Base-by-base conservation (phyloP, 2,797 vertebrate species). In the Lepidocolaptes lacrymiger region DNA sequence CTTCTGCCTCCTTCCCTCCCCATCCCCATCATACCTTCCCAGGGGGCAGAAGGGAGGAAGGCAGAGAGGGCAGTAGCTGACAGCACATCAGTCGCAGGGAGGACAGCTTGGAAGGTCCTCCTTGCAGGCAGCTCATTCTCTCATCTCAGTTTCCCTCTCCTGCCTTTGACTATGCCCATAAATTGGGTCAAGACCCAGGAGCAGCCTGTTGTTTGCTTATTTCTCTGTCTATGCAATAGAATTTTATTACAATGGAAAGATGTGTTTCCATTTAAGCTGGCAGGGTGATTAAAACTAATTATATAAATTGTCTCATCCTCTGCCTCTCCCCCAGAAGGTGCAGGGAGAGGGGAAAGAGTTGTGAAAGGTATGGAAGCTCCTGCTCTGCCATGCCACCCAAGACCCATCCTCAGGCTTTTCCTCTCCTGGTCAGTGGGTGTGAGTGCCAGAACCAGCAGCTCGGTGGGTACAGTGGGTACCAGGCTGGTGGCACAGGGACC, bases 401-500 rank as follows among this genome's bases (percentile, higher is more conserved):
- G 34, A 5, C 23, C 56, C 9, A 1, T 62, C 14, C 32, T 13
- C 23, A 62, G 24, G 43, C 55, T 64, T 58, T 36, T 51, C 32
- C 8, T 84, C 41, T 74, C 24, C 46, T 22, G 22, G 18, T 67
- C 17, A 59, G 20, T 66, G 26, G 36, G 15, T 77, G 44, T 27
- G 51, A 3, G 26, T 32, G 39, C 30, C 72, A 58, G 17, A 41
- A 30, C 44, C 52, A 62, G 19, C 18, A 87, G 16, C 34, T 28
- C 5, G 1, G 1, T 14, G 23, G 6, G 20, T 17, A 34, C 39
- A 62, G 61, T 2, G 1, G 12, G 39, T 17, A 23, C 58, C 51
- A 46, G 37, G 21, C 41, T 72, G 22, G 24, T 85, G 43, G 34
- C 43, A 49, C 0, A 1, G 44, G 41, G 37, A 12, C 51, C 54